Percentiles rank a stretch among this genome's conserved stretches.
These are phyloP conservation scores for Plectus sambesii DNA, from an alignment of 1,140 invertebrate genomes.

Conservation along the genomic window DNA sequence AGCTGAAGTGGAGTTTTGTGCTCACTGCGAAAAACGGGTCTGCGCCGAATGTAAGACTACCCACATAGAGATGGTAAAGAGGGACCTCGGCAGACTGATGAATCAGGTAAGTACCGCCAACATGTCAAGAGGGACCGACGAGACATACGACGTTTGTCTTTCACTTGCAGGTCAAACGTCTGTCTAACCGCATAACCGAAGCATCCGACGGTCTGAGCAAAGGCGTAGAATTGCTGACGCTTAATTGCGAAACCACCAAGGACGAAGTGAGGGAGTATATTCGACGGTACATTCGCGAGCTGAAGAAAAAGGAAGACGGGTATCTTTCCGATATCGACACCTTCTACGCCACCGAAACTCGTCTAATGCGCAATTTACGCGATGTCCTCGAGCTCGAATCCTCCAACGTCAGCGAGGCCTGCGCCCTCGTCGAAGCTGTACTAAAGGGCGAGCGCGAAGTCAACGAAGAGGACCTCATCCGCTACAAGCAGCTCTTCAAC, in stretches of 20 bases:
- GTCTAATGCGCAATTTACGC: constrained; percentile 33
- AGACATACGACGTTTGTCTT: background rate
- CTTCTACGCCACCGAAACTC: constrained; percentile 35
- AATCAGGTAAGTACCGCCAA: constrained; percentile 27
- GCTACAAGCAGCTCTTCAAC: constrained; percentile 36
- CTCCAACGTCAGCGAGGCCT: constrained; percentile 32
- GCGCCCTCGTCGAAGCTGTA: constrained; percentile 32
- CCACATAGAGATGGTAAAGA: constrained; percentile 83
- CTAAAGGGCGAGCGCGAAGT: constrained; percentile 24
- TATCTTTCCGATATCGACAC: constrained; percentile 40
- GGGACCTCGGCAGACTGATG: constrained; percentile 76
- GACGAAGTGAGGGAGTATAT: constrained; percentile 42
- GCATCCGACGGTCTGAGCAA: constrained; percentile 34
- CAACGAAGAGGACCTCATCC: constrained; percentile 36
- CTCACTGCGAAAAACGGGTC: constrained; percentile 84
- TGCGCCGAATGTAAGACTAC: constrained; percentile 76
- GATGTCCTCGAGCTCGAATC: constrained; percentile 32
- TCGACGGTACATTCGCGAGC: constrained; percentile 36
- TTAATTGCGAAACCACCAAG: constrained; percentile 43
- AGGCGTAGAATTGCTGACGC: constrained; percentile 30
- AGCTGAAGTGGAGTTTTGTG: constrained; percentile 71
- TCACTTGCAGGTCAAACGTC: constrained; percentile 29
- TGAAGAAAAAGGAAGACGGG: constrained; percentile 36
- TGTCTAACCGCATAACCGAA: constrained; percentile 38
- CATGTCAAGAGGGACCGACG: constrained; percentile 1